phyloP scores from a whole-genome alignment of 2,888 invertebrate genomes.

The Ormyrus nitidulus region DNA sequence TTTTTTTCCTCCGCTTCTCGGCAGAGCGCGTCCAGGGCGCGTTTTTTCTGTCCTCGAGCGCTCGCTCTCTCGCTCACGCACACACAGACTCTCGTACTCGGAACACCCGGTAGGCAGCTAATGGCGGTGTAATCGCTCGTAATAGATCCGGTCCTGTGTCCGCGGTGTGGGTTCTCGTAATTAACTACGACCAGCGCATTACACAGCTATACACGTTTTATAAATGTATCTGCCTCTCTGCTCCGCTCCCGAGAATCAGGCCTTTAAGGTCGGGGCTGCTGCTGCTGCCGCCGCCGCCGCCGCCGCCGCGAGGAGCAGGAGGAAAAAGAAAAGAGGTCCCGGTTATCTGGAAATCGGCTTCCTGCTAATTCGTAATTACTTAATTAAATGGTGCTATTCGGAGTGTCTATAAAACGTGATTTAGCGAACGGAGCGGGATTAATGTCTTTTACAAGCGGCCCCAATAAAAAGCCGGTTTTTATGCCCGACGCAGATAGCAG shows the following conservation, averaged over 20 bases:
- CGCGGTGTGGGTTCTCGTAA: slow-evolving; percentile 65
- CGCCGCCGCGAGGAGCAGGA: background rate
- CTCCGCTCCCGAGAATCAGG: no score
- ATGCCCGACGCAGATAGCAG: no score
- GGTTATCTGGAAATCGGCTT: slow-evolving; percentile 15
- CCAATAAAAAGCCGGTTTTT: no score
- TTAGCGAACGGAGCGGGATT: background rate
- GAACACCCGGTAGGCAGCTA: slow-evolving; percentile 72
- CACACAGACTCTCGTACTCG: slow-evolving; percentile 32
- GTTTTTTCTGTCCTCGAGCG: no score
- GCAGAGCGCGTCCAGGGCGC: no score
- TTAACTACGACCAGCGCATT: slow-evolving; percentile 60
- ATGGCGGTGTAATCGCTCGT: slow-evolving; percentile 72
- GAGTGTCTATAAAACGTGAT: background rate
- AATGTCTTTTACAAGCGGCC: no score
- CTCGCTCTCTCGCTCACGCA: background rate
- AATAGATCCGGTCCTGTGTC: slow-evolving; percentile 66
- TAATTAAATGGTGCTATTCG: slow-evolving; percentile 24
- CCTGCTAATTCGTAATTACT: slow-evolving; percentile 23
- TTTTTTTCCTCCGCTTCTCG: no score
- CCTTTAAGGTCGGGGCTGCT: no score
- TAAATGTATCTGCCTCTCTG: background rate
- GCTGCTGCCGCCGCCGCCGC: no score
- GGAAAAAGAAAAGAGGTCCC: slow-evolving; percentile 4
- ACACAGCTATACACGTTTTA: background rate